These are phyloP conservation scores for Gulo gulo DNA, from an alignment of 2,113 vertebrate species.

Conservation along the genomic window DNA sequence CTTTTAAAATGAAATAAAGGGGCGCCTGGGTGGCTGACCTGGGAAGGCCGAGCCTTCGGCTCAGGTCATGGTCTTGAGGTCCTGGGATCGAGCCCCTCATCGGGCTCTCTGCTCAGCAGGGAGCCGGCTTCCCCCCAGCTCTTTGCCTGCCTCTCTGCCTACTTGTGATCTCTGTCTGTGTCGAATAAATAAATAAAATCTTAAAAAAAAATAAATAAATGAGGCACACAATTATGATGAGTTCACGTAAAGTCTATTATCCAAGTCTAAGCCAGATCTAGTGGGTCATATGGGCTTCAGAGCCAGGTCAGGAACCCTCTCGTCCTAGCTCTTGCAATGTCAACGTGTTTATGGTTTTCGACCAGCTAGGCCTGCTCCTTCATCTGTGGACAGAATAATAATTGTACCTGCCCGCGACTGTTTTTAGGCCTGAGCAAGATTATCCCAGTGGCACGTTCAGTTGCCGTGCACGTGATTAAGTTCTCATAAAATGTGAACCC, in stretches of 20 bases:
- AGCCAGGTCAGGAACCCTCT: not conserved
- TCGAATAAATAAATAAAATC: too few species aligned
- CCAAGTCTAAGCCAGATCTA: not conserved
- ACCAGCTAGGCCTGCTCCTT: not conserved
- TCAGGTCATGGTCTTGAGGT: too few species aligned
- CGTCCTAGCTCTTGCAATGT: not conserved
- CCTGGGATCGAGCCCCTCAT: too few species aligned
- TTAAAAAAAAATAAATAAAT: not conserved
- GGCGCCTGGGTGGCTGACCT: too few species aligned
- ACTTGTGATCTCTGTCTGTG: too few species aligned
- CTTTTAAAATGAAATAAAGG: conserved; percentile 14
- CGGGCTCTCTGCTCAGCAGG: too few species aligned
- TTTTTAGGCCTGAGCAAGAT: not conserved
- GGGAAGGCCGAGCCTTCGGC: too few species aligned
- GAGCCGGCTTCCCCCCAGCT: too few species aligned
- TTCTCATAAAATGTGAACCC: not conserved
- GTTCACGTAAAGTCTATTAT: not conserved
- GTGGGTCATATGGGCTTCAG: not conserved
- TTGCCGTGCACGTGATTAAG: not conserved
- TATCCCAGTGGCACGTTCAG: not conserved
- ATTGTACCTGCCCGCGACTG: not conserved
- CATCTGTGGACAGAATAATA: not conserved
- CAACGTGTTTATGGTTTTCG: not conserved
- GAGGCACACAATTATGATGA: not conserved
- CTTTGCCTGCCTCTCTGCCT: too few species aligned